phyloP scores from a whole-genome alignment of 2,113 vertebrate species.

The Aspiorhynchus laticeps region DNA sequence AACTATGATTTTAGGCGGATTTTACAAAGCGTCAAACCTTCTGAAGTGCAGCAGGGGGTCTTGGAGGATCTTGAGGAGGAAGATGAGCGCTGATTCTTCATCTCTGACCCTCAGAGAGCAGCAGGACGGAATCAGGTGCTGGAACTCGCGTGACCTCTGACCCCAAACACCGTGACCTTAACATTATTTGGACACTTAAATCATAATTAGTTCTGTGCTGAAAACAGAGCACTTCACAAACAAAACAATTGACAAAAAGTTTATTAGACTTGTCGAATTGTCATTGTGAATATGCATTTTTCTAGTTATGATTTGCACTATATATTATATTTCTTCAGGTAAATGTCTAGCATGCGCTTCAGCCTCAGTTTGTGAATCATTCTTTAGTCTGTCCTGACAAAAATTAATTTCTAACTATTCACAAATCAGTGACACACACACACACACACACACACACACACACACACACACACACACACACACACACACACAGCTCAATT shows the following conservation, averaged over 20 bases:
- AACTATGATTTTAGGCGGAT: slow-evolving; percentile 57
- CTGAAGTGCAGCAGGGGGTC: slow-evolving; percentile 35
- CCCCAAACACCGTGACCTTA: neutral
- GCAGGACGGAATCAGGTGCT: slow-evolving; percentile 69
- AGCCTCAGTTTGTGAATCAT: neutral
- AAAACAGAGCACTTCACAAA: neutral
- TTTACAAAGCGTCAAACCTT: slow-evolving; percentile 23
- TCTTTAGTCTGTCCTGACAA: neutral
- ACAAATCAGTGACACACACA: neutral
- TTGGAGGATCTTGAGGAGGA: slow-evolving; percentile 36
- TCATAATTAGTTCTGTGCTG: neutral
- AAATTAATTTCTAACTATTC: neutral
- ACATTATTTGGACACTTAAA: neutral
- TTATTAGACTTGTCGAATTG: neutral
- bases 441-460: too few relatives aligned
- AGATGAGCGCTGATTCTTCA: slow-evolving; percentile 55
- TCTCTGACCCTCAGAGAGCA: slow-evolving; percentile 68
- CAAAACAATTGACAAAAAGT: neutral
- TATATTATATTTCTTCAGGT: neutral
- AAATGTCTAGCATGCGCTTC: neutral
- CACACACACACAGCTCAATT: too few relatives aligned
- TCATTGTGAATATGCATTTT: neutral
- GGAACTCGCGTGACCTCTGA: neutral
- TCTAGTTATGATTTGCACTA: neutral
- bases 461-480: too few relatives aligned